Base-by-base conservation (phyloP, 2,113 vertebrate species). In the Ophthalmolycus amberensis region DNA sequence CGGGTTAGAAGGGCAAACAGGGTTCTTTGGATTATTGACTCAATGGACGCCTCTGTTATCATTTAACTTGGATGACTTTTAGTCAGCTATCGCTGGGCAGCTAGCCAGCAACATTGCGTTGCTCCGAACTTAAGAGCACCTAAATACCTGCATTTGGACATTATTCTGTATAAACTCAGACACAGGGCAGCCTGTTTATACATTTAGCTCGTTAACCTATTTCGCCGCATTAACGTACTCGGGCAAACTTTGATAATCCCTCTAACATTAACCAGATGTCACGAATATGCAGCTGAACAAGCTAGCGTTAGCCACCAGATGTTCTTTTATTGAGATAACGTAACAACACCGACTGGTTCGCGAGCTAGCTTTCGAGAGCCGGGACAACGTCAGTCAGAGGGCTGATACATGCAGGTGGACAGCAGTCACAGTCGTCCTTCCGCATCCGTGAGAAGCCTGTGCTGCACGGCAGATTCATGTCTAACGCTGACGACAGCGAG, bases 231-330 rank as follows among this genome's bases (percentile, higher is more conserved):
- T 54, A 16, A 18, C 14, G 25, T 0, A 9, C 4, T 4, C 14
- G n/a, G 48, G 38, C 70, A 69, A 82, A 82, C 66, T 86, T 86
- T 25, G 62, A 20, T 11, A 5, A 52, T 8, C 25, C 8, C 40
- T 78, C 44, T 25, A n/a, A 20, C 18, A 16, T 18, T 10, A 8
- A 42, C 3, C 34, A 5, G 3, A 63, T 22, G 62, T 15, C 8
- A 56, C 9, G 3, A n/a, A 48, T 46, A 50, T 34, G 48, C 46
- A 63, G 85, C 80, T 68, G 67, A 78, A 67, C 32, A 63, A 76
- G 90, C 91, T 93, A 93, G 71, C 84, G 67, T 71, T 87, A 87
- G 84, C 90, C 65, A 25, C 48, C 50, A 62, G 15, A 63, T 29
- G n/a, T 54, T 14, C 2, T 50, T 1, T 40, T 40, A 25, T 29